Evolutionary conservation across 2,113 vertebrate species (phyloP).

Genomic region (Corapipo altera): DNA sequence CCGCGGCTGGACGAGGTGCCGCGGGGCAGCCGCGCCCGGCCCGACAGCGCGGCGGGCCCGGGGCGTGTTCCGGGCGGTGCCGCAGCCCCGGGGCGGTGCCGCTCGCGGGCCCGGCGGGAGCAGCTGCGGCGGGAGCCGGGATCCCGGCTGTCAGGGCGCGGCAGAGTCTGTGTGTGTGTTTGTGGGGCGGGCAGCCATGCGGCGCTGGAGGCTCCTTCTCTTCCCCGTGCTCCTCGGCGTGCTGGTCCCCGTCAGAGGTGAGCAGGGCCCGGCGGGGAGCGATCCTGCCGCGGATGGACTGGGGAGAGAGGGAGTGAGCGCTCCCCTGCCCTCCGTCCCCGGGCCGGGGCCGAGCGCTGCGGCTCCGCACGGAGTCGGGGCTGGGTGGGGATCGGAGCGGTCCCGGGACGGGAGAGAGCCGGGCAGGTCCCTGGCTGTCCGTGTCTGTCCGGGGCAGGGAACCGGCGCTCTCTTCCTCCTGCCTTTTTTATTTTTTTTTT

Average conservation of each 20-base stretch:
- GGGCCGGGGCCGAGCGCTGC: not conserved
- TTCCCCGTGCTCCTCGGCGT: not conserved
- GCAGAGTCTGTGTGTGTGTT: not conserved
- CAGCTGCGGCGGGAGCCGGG: not conserved
- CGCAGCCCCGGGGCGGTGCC: not conserved
- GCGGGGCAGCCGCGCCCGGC: not conserved
- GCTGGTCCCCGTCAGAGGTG: slow-evolving; percentile 2
- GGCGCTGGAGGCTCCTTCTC: not conserved
- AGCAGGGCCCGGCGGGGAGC: not conserved
- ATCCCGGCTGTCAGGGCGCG: not conserved
- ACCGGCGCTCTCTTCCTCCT: not conserved
- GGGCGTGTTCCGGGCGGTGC: not conserved
- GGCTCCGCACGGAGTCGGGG: not conserved
- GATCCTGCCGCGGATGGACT: not conserved
- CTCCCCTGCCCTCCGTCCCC: not conserved
- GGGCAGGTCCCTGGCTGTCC: not conserved
- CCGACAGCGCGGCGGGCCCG: not conserved
- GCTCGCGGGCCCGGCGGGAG: not conserved
- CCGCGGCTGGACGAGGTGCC: not conserved
- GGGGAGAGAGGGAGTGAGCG: no score
- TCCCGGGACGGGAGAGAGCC: not conserved
- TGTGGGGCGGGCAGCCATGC: not conserved
- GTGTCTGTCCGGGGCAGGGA: no score
- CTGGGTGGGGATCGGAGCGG: no score
- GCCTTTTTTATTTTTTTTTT: not conserved